Base-by-base conservation (phyloP, 2,888 invertebrate genomes). In the Lasioglossum marginatum region DNA sequence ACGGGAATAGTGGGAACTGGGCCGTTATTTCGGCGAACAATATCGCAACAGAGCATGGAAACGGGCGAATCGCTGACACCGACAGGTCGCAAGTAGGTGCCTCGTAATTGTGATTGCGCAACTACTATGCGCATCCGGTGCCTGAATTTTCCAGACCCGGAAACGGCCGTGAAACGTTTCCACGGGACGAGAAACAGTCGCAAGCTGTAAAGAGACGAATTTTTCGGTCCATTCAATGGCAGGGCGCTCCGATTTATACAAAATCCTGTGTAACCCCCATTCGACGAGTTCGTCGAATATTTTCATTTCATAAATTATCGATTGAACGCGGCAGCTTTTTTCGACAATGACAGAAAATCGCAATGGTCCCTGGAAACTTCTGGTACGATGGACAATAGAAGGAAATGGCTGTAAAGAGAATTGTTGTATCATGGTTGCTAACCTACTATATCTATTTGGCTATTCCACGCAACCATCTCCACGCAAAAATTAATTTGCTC, bases 41-140 rank as follows among this genome's bases (percentile, higher is more conserved):
- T 79, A 75, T 86, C 77, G 79, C 70, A 52, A 52, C 83, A 57
- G 60, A 82, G 60, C 52, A 60, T 68, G 76, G 76, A 71, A 74
- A 70, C 60, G 74, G 63, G 82, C 79, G 85, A 89, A 83, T 81
- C 84, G 81, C 74, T 81, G 84, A 89, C 75, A 74, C 88, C 76
- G 72, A 80, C 40, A 52, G 43, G 52, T 83, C 81, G 60, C 79
- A 89, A 89, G 77, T 82, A 81, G 77, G 66, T 77, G 40, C 71
- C 82, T 60, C 71, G 81, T 83, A 85, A 85, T 74, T 74, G 83
- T 68, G 83, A 89, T 77, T 82, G 80, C 81, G 63, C 27, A 45
- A 86, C 81, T 83, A 79, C 81, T 79, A 78, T 77, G 80, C 76
- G 77, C 80, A 88, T 88, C 79, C 77, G 79, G 71, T 68, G 77